Base-by-base conservation (phyloP, 2,113 vertebrate genomes). In the Narcine bancroftii region DNA sequence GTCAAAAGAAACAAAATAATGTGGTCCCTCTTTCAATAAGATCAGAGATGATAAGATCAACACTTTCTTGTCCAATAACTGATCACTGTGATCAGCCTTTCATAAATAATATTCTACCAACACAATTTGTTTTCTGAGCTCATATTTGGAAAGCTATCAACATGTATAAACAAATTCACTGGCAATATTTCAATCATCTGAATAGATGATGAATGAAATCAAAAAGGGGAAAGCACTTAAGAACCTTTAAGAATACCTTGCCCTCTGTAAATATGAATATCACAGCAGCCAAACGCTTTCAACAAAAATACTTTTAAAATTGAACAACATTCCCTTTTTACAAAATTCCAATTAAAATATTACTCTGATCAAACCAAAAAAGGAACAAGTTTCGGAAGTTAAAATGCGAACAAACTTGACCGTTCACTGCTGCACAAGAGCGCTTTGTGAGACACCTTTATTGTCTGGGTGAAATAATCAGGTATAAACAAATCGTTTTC, bases 101-200 rank as follows among this genome's bases (percentile, higher is more conserved):
- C 47, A 69, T 91, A 91, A 91, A 47, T 69, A 91, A 45, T 66
- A 47, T 60, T 91, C 81, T 29, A 71, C 63, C 45, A 33, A 69
- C 15, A 63, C 42, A 29, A 91, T 91, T 91, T 91, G 63, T 91
- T 66, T 66, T 66, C 89, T 91, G 65, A 91, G 89, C 63, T 69
- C 89, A 91, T 91, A 71, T 69, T 91, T 91, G 89, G 89, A 91
- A 91, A 26, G 26, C 63, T 91, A 47, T 45, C 89, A 91, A 91
- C 87, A 91, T 69, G 39, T 69, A 42, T 91, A 91, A 69, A 47
- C 63, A 91, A 17, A 13, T 47, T 45, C 63, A 91, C 63, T 91
- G 89, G 36, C 60, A 91, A 69, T 26, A 91, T 91, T 91, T 91
- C 65, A 91, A 42, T 71, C 26, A 39, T 69, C 65, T 69, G 24